These are phyloP conservation scores for Oreochromis aureus DNA, from an alignment of 2,113 vertebrate species.

Conservation along the genomic window DNA sequence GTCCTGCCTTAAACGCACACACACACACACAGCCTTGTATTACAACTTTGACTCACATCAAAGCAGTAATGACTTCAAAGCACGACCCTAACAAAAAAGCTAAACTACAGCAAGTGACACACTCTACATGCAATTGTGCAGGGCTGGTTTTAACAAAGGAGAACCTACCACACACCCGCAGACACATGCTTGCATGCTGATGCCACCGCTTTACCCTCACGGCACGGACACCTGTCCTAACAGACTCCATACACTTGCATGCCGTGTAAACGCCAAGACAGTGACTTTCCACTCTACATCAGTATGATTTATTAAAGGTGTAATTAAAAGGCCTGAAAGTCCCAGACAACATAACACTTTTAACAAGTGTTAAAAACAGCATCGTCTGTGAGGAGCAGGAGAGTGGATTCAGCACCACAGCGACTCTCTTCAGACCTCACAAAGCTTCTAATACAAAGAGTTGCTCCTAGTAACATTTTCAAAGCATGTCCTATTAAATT, in stretches of 20 bases:
- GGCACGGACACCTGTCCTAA: neutral
- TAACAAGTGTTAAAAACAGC: neutral
- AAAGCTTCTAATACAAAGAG: neutral
- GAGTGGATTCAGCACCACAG: neutral
- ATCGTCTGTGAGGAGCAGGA: neutral
- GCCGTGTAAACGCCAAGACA: accelerated
- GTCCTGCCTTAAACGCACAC: neutral
- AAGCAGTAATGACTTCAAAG: neutral
- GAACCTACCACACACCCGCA: neutral
- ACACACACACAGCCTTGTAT: neutral
- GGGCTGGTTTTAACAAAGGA: neutral
- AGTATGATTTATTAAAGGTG: neutral
- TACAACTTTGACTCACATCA: neutral
- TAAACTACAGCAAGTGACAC: neutral
- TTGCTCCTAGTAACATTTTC: neutral
- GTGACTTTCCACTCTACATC: neutral
- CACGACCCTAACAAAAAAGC: neutral
- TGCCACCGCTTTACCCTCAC: neutral
- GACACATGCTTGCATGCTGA: neutral
- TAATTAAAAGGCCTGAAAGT: neutral
- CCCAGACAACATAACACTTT: neutral
- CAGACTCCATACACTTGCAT: neutral
- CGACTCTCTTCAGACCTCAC: neutral
- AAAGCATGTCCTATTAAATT: neutral
- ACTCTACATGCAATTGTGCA: neutral